A percentile compares a stretch with the other conserved stretches of the same genome.
Evolutionary conservation across 1,140 invertebrate species (phyloP).

Genomic region (Adoxophyes honmai): DNA sequence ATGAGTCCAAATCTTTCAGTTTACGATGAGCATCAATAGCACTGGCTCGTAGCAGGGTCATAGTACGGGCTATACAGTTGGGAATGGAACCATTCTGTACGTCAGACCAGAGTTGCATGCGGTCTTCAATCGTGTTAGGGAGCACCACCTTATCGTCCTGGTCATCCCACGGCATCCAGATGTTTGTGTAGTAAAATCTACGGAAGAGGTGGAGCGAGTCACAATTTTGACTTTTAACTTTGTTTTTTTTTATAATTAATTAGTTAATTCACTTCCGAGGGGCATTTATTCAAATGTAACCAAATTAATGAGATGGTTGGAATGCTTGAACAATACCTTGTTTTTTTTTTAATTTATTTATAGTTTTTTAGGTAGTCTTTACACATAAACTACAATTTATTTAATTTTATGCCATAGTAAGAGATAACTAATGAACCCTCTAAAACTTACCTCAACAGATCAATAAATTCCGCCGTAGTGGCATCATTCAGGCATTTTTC

Average conservation of each 20-base stretch:
- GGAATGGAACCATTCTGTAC: slow-evolving; percentile 58
- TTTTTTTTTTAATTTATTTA: too few species aligned
- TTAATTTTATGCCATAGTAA: too few species aligned
- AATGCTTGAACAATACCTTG: too few species aligned
- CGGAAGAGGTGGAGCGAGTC: too few species aligned
- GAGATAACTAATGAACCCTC: neutral
- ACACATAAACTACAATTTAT: too few species aligned
- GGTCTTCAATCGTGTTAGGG: slow-evolving; percentile 59
- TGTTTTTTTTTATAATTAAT: too few species aligned
- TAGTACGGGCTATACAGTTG: slow-evolving; percentile 45
- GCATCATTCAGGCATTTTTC: slow-evolving; percentile 59
- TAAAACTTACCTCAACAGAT: slow-evolving; percentile 57
- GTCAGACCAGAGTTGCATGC: slow-evolving; percentile 60
- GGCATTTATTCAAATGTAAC: too few species aligned
- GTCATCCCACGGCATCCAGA: slow-evolving; percentile 74
- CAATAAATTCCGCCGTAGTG: slow-evolving; percentile 63
- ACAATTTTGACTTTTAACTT: too few species aligned
- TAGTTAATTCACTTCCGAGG: too few species aligned
- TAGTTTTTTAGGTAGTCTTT: too few species aligned
- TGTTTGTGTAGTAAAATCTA: slow-evolving; percentile 61
- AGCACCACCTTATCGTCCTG: slow-evolving; percentile 58
- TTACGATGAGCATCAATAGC: slow-evolving; percentile 60
- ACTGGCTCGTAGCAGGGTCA: slow-evolving; percentile 48
- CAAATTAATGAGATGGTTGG: too few species aligned
- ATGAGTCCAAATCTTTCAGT: slow-evolving; percentile 53